A percentile compares a stretch with the other conserved stretches of the same genome.
Conservation (phyloP, 2,797 vertebrate species). For the Lophius americanus region DNA sequence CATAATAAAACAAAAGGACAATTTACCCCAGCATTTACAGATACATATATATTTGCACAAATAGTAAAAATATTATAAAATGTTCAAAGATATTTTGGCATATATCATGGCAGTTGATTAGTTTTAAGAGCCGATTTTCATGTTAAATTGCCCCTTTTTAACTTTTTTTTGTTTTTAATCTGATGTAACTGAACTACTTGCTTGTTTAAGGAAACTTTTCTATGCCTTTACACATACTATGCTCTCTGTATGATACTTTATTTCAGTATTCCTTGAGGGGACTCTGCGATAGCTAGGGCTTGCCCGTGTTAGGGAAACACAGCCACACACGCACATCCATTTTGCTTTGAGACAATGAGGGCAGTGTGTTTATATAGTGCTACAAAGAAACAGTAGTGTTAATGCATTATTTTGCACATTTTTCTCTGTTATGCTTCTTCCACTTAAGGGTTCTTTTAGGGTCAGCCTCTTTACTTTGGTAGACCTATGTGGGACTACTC, state of each 20-base stretch:
- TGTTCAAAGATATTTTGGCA: slow-evolving; percentile 18
- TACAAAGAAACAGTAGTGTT: slow-evolving; percentile 65
- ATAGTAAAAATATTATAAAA: slow-evolving; percentile 26
- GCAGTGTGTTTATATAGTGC: slow-evolving; percentile 63
- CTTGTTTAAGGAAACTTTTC: slow-evolving; percentile 28
- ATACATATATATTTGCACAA: slow-evolving; percentile 22
- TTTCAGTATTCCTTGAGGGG: slow-evolving; percentile 49
- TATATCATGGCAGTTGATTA: slow-evolving; percentile 20
- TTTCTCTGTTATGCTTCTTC: slow-evolving; percentile 65
- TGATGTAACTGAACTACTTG: slow-evolving; percentile 29
- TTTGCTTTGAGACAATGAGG: slow-evolving; percentile 66
- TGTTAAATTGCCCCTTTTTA: slow-evolving; percentile 24
- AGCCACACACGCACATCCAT: slow-evolving; percentile 49
- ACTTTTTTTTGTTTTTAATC: slow-evolving; percentile 21
- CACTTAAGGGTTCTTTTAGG: slow-evolving; percentile 57
- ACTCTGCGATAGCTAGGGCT: slow-evolving; percentile 28
- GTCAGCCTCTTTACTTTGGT: slow-evolving; percentile 45
- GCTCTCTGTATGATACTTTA: slow-evolving; percentile 50
- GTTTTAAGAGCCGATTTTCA: slow-evolving; percentile 11
- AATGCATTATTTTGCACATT: slow-evolving; percentile 83
- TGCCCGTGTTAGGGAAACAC: slow-evolving; percentile 43
- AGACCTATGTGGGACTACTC: slow-evolving; percentile 56
- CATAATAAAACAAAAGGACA: slow-evolving; percentile 13
- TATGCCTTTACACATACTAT: slow-evolving; percentile 58
- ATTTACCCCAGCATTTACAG: slow-evolving; percentile 24